A percentile compares a stretch with the other conserved stretches of the same genome.
Evolutionary conservation across 30 jellyfish, hydroid and myxozoan genomes (phyloP).

Genomic region (Chironex yamaguchii): DNA sequence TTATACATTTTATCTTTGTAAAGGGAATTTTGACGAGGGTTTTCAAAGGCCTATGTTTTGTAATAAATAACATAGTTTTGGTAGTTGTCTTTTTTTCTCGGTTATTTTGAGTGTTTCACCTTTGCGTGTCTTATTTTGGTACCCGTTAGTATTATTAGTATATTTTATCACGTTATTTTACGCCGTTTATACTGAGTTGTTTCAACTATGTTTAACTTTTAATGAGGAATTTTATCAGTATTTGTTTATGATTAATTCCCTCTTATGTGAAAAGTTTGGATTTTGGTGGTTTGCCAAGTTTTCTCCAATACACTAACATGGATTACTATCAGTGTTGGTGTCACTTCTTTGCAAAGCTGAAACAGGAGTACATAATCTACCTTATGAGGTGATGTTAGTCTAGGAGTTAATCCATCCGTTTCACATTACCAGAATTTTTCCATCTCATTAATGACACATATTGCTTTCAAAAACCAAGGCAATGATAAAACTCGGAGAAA

Average conservation of each 20-base stretch:
- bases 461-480: too few species aligned
- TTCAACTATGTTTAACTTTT: not conserved
- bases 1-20: conserved; percentile 81
- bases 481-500: too few species aligned
- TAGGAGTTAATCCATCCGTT: too few species aligned
- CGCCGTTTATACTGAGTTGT: not conserved
- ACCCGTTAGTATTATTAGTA: not conserved
- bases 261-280: not conserved
- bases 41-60: conserved; percentile 94
- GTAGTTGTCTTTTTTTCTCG: conserved; percentile 76
- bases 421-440: too few species aligned
- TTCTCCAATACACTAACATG: not conserved
- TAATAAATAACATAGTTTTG: conserved; percentile 86
- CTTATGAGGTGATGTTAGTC: too few species aligned
- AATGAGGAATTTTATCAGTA: not conserved
- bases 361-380: too few species aligned
- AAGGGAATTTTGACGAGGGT: conserved; percentile 97
- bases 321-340: not conserved
- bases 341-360: not conserved
- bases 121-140: not conserved
- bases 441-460: too few species aligned
- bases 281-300: not conserved
- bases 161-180: not conserved
- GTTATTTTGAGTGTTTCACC: conserved; percentile 52
- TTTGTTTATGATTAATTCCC: not conserved